phyloP scores from a whole-genome alignment of 2,888 invertebrate genomes.

The Steinernema scapterisci region DNA sequence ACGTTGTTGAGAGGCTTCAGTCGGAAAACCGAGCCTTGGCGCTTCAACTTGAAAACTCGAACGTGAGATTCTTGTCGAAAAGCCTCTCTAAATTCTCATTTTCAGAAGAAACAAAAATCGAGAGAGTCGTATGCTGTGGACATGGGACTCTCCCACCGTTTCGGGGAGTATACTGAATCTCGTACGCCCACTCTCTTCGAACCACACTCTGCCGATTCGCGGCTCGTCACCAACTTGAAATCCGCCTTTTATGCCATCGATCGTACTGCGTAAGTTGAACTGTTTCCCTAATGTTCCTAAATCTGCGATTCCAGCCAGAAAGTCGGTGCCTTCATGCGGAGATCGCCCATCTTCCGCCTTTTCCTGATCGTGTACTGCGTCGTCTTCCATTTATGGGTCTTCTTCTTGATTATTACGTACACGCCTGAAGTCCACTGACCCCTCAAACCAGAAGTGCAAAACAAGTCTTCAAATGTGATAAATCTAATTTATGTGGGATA shows the following conservation, averaged over 20 bases:
- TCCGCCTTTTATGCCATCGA: conserved; percentile 1
- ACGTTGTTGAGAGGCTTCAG: conserved; percentile 80
- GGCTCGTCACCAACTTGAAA: background rate
- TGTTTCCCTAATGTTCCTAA: background rate
- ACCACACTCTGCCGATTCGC: background rate
- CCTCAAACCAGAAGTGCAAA: background rate
- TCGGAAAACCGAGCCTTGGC: conserved; percentile 84
- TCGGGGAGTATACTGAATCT: background rate
- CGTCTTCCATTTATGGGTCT: conserved; percentile 82
- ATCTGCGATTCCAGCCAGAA: conserved; percentile 73
- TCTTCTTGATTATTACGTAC: conserved; percentile 79
- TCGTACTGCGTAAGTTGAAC: background rate
- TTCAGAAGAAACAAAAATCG: background rate
- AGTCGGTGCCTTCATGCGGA: conserved; percentile 79
- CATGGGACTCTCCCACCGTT: background rate
- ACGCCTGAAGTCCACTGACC: conserved; percentile 73
- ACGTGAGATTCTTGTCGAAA: conserved; percentile 46
- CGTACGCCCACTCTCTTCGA: background rate
- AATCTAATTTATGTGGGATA: background rate
- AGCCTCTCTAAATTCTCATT: too few relatives aligned
- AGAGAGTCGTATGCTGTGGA: background rate
- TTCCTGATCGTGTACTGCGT: conserved; percentile 84
- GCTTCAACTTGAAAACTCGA: conserved; percentile 79
- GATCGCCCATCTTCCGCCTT: conserved; percentile 82
- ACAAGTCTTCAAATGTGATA: background rate